Evolutionary conservation across 2,113 vertebrate genomes (phyloP).

Genomic region (Hepsetus odoe): DNA sequence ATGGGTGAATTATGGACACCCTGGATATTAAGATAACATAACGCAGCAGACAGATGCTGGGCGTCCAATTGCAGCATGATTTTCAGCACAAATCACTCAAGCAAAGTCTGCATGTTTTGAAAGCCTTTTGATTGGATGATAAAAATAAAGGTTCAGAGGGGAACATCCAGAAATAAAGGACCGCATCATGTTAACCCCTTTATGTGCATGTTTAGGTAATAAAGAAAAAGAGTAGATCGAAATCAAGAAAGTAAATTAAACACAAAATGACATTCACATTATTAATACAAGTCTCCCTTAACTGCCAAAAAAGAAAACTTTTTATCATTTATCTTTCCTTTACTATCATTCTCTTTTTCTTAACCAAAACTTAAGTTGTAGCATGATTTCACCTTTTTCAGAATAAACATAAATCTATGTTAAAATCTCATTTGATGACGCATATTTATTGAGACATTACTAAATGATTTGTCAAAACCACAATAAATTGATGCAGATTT

Average conservation of each 20-base stretch:
- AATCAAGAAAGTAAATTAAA: neutral
- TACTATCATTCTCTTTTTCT: neutral
- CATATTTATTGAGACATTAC: constrained; percentile 24
- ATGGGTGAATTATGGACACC: constrained; percentile 42
- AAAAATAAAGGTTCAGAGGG: constrained; percentile 19
- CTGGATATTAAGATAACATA: constrained; percentile 49
- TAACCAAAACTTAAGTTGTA: neutral
- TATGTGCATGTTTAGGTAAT: neutral
- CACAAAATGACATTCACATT: neutral
- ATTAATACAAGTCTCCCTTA: no score
- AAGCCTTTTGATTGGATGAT: neutral
- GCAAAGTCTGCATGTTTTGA: constrained; percentile 25
- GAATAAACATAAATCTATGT: neutral
- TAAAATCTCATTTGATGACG: neutral
- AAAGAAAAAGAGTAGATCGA: neutral
- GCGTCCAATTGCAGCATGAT: neutral
- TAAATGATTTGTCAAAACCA: neutral
- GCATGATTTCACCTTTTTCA: no score
- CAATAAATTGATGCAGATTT: neutral
- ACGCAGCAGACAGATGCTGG: constrained; percentile 37
- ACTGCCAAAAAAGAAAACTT: no score
- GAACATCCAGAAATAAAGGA: neutral
- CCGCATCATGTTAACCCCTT: neutral
- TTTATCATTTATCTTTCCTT: neutral
- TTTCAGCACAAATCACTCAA: constrained; percentile 48